phyloP scores from a whole-genome alignment of 2,113 vertebrate genomes.

The Okapia johnstoni region DNA sequence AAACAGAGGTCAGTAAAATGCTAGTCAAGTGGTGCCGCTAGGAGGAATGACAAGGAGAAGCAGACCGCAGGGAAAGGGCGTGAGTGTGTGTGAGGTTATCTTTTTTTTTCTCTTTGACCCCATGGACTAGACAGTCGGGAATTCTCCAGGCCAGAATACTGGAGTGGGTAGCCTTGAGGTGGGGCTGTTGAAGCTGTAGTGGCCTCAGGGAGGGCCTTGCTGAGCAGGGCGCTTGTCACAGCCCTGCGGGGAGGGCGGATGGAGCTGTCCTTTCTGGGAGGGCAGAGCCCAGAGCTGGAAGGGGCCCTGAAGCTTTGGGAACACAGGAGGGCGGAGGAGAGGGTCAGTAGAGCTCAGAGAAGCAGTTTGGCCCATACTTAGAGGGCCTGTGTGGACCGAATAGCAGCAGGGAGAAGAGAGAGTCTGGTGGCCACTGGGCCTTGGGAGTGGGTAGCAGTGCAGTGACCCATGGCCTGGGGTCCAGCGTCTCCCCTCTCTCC shows the following conservation, averaged over 20 bases:
- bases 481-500: accelerated
- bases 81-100: accelerated
- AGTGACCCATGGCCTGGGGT: accelerated
- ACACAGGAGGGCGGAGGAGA: not conserved
- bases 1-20: accelerated
- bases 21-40: accelerated
- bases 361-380: not conserved
- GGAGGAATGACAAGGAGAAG: accelerated
- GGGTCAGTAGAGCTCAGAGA: not conserved
- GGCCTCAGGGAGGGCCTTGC: not conserved
- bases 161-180: not conserved
- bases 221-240: accelerated
- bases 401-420: accelerated
- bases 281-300: not conserved
- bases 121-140: not conserved
- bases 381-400: accelerated
- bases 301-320: not conserved
- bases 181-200: not conserved
- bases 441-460: accelerated
- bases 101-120: not conserved
- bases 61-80: accelerated
- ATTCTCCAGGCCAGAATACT: not conserved
- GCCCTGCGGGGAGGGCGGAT: accelerated
- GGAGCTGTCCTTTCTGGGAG: not conserved
- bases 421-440: not conserved